Conservation (phyloP, 2,888 invertebrate genomes). For the Osmoderma eremita region DNA sequence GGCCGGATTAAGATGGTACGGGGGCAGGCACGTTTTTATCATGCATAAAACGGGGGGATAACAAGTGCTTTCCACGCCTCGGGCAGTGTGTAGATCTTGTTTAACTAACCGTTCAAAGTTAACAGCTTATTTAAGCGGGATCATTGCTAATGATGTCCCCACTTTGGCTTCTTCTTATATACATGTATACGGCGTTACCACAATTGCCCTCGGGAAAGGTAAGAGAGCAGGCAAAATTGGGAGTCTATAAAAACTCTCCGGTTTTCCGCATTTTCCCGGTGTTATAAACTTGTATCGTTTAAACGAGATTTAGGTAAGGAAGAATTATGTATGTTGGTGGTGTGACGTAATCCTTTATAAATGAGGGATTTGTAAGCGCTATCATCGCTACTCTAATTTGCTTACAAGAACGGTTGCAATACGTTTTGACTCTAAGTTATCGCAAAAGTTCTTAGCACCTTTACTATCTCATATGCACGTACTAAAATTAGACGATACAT, state of each 20-base stretch:
- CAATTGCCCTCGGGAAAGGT: background rate
- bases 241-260: too few species aligned
- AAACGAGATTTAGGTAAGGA: background rate
- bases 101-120: constrained; percentile 50
- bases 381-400: too few species aligned
- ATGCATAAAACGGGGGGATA: constrained; percentile 53
- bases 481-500: background rate
- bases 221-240: background rate
- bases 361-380: background rate
- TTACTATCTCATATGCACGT: background rate
- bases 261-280: too few species aligned
- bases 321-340: background rate
- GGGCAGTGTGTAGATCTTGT: constrained; percentile 57
- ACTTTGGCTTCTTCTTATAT: background rate
- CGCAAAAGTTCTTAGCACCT: background rate
- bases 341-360: background rate
- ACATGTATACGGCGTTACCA: background rate
- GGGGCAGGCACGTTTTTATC: constrained; percentile 56
- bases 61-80: constrained; percentile 51
- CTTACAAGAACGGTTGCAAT: background rate
- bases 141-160: constrained; percentile 7
- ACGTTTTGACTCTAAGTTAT: background rate
- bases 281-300: background rate
- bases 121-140: constrained; percentile 40
- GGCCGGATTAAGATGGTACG: constrained; percentile 58